phyloP scores from a whole-genome alignment of 2,797 vertebrate species.

The Discoglossus pictus region DNA sequence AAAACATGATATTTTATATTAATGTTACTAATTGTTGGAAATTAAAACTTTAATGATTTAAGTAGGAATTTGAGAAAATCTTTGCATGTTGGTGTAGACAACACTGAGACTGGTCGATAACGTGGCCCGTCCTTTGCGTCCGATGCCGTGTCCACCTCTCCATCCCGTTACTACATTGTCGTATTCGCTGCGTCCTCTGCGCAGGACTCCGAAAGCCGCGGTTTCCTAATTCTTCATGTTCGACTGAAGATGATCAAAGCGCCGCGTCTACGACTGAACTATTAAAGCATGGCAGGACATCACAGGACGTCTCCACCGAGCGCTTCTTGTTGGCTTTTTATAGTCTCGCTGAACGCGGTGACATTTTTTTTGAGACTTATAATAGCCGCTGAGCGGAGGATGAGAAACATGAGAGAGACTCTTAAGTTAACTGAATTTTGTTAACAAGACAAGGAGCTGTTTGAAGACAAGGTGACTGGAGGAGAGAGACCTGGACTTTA shows the following conservation, averaged over 20 bases:
- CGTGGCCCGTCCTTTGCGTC: no score
- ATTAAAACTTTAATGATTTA: no score
- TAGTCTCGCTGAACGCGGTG: constrained; percentile 47
- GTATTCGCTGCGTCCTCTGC: constrained; percentile 44
- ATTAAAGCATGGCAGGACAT: constrained; percentile 55
- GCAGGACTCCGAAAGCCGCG: constrained; percentile 43
- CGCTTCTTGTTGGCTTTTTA: constrained; percentile 45
- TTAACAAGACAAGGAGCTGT: constrained; percentile 24
- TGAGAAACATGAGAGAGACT: constrained; percentile 44
- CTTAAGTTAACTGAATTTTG: constrained; percentile 34
- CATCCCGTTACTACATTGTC: constrained; percentile 1
- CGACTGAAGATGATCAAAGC: constrained; percentile 55
- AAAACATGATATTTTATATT: no score
- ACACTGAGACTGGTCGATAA: no score
- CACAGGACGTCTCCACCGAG: constrained; percentile 45
- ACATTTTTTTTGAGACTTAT: constrained; percentile 38
- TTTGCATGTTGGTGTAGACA: no score
- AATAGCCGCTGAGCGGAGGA: constrained; percentile 40
- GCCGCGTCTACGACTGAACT: constrained; percentile 54
- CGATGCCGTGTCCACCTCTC: background rate
- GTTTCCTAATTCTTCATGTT: constrained; percentile 58
- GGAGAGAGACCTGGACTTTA: constrained; percentile 26
- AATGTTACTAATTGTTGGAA: no score
- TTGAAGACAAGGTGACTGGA: constrained; percentile 16
- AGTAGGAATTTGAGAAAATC: no score